These are phyloP conservation scores for Zeus faber DNA, from an alignment of 2,113 vertebrate genomes.

Conservation along the genomic window DNA sequence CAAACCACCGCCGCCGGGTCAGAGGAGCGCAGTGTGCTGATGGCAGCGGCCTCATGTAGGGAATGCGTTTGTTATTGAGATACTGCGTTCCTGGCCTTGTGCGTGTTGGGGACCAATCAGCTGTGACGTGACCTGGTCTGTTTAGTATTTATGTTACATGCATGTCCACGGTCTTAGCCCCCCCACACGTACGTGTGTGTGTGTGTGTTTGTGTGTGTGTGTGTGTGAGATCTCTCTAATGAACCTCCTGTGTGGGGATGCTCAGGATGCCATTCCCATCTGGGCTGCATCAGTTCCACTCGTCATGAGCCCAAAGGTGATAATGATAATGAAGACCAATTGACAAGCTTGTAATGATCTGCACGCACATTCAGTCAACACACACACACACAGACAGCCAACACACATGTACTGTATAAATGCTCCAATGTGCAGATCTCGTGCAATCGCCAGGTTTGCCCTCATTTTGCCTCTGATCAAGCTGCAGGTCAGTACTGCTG, in stretches of 20 bases:
- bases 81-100: background rate
- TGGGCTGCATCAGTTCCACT: background rate
- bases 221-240: background rate
- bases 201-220: background rate
- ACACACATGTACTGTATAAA: no score
- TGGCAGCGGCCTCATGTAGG: no score
- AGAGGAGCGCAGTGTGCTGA: background rate
- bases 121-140: conserved; percentile 1
- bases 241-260: background rate
- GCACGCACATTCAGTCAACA: no score
- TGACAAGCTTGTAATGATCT: background rate
- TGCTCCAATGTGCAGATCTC: no score
- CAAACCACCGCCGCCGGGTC: no score
- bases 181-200: background rate
- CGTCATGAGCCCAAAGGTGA: background rate
- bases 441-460: no score
- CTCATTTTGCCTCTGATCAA: no score
- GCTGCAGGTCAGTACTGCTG: no score
- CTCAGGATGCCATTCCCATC: background rate
- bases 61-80: background rate
- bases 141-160: conserved; percentile 4
- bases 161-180: background rate
- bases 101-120: background rate
- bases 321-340: background rate
- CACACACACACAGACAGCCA: no score